Evolutionary conservation across 2,113 vertebrate genomes (phyloP), one percentile per base, ranked within the genome.

Genomic region (Brachyhypopomus occidentalis): DNA sequence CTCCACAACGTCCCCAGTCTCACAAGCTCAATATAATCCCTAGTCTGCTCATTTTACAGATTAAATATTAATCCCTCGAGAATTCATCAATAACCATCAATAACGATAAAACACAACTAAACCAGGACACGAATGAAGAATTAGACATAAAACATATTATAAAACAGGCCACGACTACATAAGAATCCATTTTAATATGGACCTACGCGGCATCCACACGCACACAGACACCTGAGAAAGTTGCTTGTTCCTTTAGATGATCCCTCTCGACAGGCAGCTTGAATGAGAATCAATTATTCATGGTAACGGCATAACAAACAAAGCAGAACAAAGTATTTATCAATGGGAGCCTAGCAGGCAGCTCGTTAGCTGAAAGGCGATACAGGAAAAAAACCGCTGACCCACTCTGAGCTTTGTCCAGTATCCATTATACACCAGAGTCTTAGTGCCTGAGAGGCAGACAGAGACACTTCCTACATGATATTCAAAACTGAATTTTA

Each of bases 211-310:
- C 14, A 36, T 27, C 55, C 16, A 78, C 45, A 41, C 58, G 75
- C 64, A 60, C 14, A 83, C 71, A 84, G 87, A 88, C 77, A 91
- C 81, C 77, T 85, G 85, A 88, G 82, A 90, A 91, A 90, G 82
- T 81, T 86, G 88, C 23, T 83, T 87, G 81, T 69, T 75, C 77
- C 84, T 75, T 84, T 77, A 56, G 83, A 79, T 86, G 72, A 88
- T 84, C 87, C 87, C 80, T 88, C 81, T 79, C 88, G 91, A 94
- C 88, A 90, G 86, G 84, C 83, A 89, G 81, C 89, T 89, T 86
- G 82, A 90, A 90, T 83, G 80, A 23, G 83, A 87, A 88, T 94
- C 79, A 93, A 93, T 92, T 90, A 95, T 95, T 94, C 84, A 95
- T 89, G 83, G 22, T 64, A 87, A 90, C 92, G 91, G 82, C 89